A percentile compares a stretch with the other conserved stretches of the same genome.
Evolutionary conservation across 2,113 vertebrate species (phyloP).

Genomic region (Boleophthalmus pectinirostris): DNA sequence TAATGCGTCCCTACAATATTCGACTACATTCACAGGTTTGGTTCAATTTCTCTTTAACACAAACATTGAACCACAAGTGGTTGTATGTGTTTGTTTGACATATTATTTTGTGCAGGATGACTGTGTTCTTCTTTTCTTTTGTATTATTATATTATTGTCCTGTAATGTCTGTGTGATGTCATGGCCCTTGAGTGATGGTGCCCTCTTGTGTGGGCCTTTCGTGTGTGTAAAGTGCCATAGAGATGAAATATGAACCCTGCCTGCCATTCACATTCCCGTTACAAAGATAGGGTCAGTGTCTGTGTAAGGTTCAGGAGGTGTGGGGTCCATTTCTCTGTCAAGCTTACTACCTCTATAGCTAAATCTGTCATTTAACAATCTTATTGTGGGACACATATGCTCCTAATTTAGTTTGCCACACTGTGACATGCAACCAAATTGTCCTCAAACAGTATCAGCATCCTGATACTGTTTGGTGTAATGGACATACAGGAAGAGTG

Average conservation of each 20-base stretch:
- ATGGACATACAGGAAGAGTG: background rate
- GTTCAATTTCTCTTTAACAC: too few relatives aligned
- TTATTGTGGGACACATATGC: background rate
- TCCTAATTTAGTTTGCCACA: too few relatives aligned
- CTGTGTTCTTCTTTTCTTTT: background rate
- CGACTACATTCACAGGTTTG: too few relatives aligned
- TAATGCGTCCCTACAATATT: too few relatives aligned
- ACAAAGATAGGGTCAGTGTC: constrained; percentile 59
- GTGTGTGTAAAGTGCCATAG: constrained; percentile 55
- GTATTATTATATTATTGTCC: background rate
- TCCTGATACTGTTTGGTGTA: background rate
- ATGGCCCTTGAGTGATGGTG: constrained; percentile 20
- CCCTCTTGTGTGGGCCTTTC: constrained; percentile 5
- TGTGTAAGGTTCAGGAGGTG: constrained; percentile 19
- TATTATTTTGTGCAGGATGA: constrained; percentile 9
- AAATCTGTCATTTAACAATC: too few relatives aligned
- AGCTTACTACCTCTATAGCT: too few relatives aligned
- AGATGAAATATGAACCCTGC: constrained; percentile 71
- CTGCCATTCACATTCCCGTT: constrained; percentile 59
- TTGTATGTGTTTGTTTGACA: background rate
- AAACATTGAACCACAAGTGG: too few relatives aligned
- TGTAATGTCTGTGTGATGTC: constrained; percentile 12
- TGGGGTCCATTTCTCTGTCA: too few relatives aligned
- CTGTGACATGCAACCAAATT: background rate
- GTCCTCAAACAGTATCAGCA: background rate